Evolutionary conservation across 2,888 invertebrate species (phyloP), one percentile per base, ranked within the genome.

Genomic region (Pseudococcus longispinus): DNA sequence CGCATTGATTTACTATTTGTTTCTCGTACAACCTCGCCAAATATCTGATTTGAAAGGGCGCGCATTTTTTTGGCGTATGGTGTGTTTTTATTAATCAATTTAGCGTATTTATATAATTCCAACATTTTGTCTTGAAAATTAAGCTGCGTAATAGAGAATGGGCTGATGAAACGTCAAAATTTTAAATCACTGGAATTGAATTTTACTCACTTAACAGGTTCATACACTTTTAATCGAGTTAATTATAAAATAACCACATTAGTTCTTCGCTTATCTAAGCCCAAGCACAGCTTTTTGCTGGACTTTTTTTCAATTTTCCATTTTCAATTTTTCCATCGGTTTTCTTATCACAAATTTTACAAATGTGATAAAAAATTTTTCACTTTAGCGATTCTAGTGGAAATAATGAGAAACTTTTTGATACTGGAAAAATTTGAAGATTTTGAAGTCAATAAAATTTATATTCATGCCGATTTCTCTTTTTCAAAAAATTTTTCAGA

Each of bases 1-100:
- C 94, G 96, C 95, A 96, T 94, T 0, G 96, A 96, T 90, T 94
- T 95, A 0, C 91, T 88, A 89, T 94, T 94, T 0, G 96, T 97
- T 0, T 94, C 93, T 87, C 95, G 93, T 0, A 94, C 94, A 0
- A 97, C 95, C 91, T 98, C 97, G 0, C 96, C 96, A 90, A 98
- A 98, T 89, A 98, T 97, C 89, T 95, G 92, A 89, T 96, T 95
- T 37, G 97, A 96, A 20, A 98, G 92, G 77, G 94, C 93, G 89
- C 95, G 94, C 97, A 98, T 98, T 80, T 96, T 93, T 2, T 92
- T 93, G 0, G 96, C 96, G 91, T 98, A 98, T 89, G 93, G 94
- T 0, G 96, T 95, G 0, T 94, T 92, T 46, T 93, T 92, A 89
- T 94, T 94, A 13, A 94, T 92, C 74, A 97, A 91, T 88, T 95